These are phyloP conservation scores for Myotis pilosus DNA, from an alignment of 2,797 vertebrate species.

Conservation along the genomic window DNA sequence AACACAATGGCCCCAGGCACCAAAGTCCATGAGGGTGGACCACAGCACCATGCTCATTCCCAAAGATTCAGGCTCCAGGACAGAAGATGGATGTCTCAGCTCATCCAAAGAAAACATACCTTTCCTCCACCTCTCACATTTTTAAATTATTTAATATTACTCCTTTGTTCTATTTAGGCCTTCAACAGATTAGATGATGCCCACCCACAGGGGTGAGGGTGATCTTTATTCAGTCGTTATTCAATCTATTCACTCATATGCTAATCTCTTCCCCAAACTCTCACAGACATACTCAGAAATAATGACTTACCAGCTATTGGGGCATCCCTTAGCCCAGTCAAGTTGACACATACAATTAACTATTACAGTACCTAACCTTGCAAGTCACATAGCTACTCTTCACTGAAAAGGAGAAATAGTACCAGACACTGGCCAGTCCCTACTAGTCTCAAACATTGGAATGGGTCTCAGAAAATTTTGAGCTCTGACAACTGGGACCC, in stretches of 20 bases:
- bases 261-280: background rate
- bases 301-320: background rate
- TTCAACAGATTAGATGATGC: background rate
- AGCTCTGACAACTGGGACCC: background rate
- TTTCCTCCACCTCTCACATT: background rate
- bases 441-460: background rate
- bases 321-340: background rate
- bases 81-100: background rate
- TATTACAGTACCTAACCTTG: background rate
- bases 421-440: background rate
- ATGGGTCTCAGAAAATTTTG: background rate
- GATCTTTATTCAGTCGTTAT: background rate
- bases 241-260: background rate
- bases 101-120: background rate
- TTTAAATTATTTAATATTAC: background rate
- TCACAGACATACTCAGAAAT: background rate
- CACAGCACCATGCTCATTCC: background rate
- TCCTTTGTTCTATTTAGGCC: background rate
- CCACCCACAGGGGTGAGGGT: background rate
- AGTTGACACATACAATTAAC: background rate
- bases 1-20: background rate
- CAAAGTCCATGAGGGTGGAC: background rate
- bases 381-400: background rate
- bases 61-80: background rate
- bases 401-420: background rate